Evolutionary conservation across 2,113 vertebrate genomes (phyloP).

Genomic region (Crotalus viridis): DNA sequence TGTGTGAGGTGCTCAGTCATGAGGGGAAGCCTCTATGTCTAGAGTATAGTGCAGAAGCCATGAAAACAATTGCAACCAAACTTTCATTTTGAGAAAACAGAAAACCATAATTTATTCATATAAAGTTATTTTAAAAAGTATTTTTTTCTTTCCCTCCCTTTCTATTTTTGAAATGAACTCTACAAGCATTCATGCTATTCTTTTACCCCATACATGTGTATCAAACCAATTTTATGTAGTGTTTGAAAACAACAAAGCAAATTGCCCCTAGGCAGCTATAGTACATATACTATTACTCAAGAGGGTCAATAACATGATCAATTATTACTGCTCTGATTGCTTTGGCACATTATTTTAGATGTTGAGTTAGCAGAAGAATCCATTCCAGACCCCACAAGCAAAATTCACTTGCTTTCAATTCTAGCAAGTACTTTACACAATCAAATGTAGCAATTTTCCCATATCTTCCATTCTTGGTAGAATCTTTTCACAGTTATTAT

Average conservation of each 20-base stretch:
- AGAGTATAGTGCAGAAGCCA: not conserved
- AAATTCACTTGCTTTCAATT: not conserved
- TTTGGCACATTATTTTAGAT: not conserved
- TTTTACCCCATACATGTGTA: not conserved
- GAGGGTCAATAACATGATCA: not conserved
- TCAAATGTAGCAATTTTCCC: not conserved
- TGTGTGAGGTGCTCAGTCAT: not conserved
- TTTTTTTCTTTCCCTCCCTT: not conserved
- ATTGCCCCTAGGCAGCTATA: not conserved
- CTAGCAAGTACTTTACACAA: not conserved
- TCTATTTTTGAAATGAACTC: not conserved
- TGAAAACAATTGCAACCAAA: not conserved
- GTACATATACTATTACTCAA: not conserved
- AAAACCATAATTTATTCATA: not conserved
- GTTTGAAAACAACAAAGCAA: not conserved
- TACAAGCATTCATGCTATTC: not conserved
- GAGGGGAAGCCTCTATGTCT: not conserved
- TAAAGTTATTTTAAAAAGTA: not conserved
- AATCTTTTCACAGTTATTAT: constrained; percentile 45
- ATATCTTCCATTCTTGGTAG: not conserved
- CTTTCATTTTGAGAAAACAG: not conserved
- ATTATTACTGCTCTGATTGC: not conserved
- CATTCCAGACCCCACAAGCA: not conserved
- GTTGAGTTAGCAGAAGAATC: not conserved
- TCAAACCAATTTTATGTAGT: not conserved